A percentile compares a stretch with the other conserved stretches of the same genome.
These are phyloP conservation scores for Platerodrilus igneus DNA, from an alignment of 2,888 invertebrate species.

Conservation along the genomic window DNA sequence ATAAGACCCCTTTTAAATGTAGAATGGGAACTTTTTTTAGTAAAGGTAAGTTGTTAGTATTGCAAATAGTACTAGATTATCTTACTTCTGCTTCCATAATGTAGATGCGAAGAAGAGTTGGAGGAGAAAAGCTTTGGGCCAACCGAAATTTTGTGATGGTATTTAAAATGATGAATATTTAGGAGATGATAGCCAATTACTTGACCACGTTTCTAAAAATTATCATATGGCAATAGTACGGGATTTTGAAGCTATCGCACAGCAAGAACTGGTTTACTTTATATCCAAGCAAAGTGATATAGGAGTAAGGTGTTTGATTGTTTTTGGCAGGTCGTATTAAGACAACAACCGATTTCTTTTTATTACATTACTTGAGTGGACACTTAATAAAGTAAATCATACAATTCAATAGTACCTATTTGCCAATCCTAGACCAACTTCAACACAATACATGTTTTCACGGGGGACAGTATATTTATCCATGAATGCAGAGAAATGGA, in stretches of 20 bases:
- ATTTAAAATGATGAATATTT: constrained; percentile 51
- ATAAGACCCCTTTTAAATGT: constrained; percentile 41
- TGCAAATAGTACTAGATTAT: not conserved
- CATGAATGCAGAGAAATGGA: too few relatives aligned
- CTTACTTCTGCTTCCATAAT: not conserved
- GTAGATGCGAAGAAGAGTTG: constrained; percentile 43
- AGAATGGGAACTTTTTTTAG: constrained; percentile 41
- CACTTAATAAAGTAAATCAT: too few relatives aligned
- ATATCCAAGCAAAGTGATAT: constrained; percentile 31
- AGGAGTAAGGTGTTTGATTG: too few relatives aligned
- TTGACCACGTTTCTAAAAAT: constrained; percentile 46
- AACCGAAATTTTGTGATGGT: constrained; percentile 50
- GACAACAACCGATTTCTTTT: too few relatives aligned
- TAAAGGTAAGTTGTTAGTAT: constrained; percentile 27
- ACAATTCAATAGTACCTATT: too few relatives aligned
- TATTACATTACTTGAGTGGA: too few relatives aligned
- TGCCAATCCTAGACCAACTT: too few relatives aligned
- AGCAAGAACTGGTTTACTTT: constrained; percentile 47
- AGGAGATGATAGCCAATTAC: constrained; percentile 53
- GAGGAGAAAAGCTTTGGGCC: constrained; percentile 49
- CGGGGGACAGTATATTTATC: too few relatives aligned
- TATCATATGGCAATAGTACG: constrained; percentile 48
- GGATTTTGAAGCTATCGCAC: constrained; percentile 50
- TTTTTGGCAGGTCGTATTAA: too few relatives aligned
- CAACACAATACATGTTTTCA: too few relatives aligned